Percentiles rank a stretch among this genome's conserved stretches.
These are phyloP conservation scores for Pycnonotus jocosus DNA, from an alignment of 2,113 vertebrate species.

Conservation along the genomic window DNA sequence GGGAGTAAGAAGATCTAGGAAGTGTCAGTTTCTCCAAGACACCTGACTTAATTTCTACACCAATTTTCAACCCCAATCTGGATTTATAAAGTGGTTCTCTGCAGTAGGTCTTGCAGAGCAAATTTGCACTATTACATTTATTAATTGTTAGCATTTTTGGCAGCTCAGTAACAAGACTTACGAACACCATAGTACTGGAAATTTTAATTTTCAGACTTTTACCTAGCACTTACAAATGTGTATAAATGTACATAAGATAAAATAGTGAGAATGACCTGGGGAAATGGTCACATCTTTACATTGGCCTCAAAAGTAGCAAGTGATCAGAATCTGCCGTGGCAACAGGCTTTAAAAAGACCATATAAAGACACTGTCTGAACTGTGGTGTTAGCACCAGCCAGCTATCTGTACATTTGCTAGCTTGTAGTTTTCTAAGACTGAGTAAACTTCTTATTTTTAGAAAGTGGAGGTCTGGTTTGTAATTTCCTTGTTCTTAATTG, in stretches of 20 bases:
- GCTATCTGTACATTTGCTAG: constrained; percentile 85
- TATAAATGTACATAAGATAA: constrained; percentile 80
- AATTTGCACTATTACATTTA: constrained; percentile 81
- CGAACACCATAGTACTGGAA: constrained; percentile 75
- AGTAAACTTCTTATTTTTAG: constrained; percentile 88
- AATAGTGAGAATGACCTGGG: constrained; percentile 74
- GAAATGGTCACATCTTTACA: constrained; percentile 72
- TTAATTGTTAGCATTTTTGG: constrained; percentile 75
- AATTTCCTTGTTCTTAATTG: constrained; percentile 86
- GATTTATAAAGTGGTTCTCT: constrained; percentile 72
- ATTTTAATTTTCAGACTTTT: constrained; percentile 76
- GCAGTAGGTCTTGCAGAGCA: constrained; percentile 66
- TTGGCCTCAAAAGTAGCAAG: constrained; percentile 76
- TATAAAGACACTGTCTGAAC: constrained; percentile 84
- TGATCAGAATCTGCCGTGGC: constrained; percentile 71
- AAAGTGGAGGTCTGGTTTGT: constrained; percentile 88
- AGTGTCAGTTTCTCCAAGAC: constrained; percentile 74
- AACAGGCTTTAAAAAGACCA: constrained; percentile 79
- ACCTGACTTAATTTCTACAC: constrained; percentile 60
- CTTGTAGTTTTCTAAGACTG: constrained; percentile 86
- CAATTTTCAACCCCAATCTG: constrained; percentile 66
- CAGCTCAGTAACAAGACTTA: constrained; percentile 78
- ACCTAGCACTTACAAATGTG: constrained; percentile 79
- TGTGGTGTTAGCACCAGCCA: constrained; percentile 82
- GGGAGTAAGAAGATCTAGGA: constrained; percentile 69